Percentiles rank a stretch among this genome's conserved stretches.
These are phyloP conservation scores for Diarsia rubi DNA, from an alignment of 2,888 invertebrate species.

Conservation along the genomic window DNA sequence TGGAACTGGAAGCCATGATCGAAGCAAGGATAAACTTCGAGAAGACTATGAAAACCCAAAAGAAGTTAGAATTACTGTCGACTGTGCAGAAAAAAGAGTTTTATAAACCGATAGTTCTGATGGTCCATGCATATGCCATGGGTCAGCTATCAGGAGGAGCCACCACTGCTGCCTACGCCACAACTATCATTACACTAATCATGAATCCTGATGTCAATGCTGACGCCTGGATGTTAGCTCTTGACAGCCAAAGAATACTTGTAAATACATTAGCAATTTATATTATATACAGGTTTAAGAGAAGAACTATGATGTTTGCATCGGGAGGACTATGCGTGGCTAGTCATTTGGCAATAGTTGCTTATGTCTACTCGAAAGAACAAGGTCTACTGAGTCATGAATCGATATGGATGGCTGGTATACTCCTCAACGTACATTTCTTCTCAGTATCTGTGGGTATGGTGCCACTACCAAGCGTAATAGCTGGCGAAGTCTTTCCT, in stretches of 20 bases:
- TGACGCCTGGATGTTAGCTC: conserved; percentile 91
- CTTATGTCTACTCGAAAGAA: conserved; percentile 78
- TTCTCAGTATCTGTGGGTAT: conserved; percentile 90
- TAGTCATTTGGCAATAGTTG: conserved; percentile 89
- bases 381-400: conserved; percentile 72
- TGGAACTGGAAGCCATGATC: conserved; percentile 81
- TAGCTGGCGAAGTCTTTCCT: conserved; percentile 93
- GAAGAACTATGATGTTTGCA: conserved; percentile 91
- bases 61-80: conserved; percentile 50
- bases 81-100: conserved; percentile 86
- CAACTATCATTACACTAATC: conserved; percentile 89
- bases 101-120: conserved; percentile 89
- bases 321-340: conserved; percentile 90
- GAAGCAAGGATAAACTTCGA: conserved; percentile 72
- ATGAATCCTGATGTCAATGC: conserved; percentile 91
- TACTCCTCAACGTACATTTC: conserved; percentile 89
- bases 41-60: conserved; percentile 63
- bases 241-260: conserved; percentile 91
- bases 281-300: conserved; percentile 90
- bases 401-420: conserved; percentile 84
- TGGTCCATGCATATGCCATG: conserved; percentile 91
- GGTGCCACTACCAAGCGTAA: conserved; percentile 92
- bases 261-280: conserved; percentile 91
- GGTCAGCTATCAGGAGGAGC: conserved; percentile 93
- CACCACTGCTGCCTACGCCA: conserved; percentile 92